A percentile compares a stretch with the other conserved stretches of the same genome.
Evolutionary conservation across 1,140 invertebrate species (phyloP).

Genomic region (Triops longicaudatus): DNA sequence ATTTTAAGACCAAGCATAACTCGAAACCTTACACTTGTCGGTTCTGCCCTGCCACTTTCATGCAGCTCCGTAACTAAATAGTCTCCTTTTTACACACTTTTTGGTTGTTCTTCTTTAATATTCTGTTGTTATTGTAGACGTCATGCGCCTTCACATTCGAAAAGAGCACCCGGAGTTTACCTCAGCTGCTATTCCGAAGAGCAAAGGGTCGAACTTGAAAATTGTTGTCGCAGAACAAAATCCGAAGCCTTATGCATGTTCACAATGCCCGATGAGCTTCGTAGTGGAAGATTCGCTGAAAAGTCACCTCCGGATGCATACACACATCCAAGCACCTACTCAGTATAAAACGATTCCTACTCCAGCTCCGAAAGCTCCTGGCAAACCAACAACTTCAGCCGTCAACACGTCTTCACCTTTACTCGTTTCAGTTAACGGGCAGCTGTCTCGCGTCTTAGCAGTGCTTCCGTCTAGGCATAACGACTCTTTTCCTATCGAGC

Average conservation of each 20-base stretch:
- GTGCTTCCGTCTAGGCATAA: neutral
- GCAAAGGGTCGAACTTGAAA: neutral
- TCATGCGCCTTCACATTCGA: constrained; percentile 11
- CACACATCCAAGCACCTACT: constrained; percentile 36
- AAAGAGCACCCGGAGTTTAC: constrained; percentile 9
- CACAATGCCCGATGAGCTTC: constrained; percentile 18
- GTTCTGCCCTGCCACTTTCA: constrained; percentile 1
- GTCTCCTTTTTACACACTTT: too few relatives aligned
- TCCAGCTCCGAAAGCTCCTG: neutral
- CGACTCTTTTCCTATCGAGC: neutral
- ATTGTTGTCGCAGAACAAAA: neutral
- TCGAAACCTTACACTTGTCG: constrained; percentile 18
- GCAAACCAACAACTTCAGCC: neutral
- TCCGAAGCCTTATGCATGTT: constrained; percentile 18
- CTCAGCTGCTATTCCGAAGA: neutral
- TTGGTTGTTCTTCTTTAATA: neutral
- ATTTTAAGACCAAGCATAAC: constrained; percentile 1
- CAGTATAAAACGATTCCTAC: neutral
- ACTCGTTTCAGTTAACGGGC: neutral
- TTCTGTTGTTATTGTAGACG: neutral
- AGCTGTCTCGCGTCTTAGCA: neutral
- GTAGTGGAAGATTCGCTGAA: constrained; percentile 17
- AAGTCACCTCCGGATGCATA: constrained; percentile 16
- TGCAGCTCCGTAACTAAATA: constrained; percentile 26
- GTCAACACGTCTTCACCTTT: neutral